A percentile compares a stretch with the other conserved stretches of the same genome.
Evolutionary conservation across 2,888 invertebrate species (phyloP).

Genomic region (Leucoptera coffeella): DNA sequence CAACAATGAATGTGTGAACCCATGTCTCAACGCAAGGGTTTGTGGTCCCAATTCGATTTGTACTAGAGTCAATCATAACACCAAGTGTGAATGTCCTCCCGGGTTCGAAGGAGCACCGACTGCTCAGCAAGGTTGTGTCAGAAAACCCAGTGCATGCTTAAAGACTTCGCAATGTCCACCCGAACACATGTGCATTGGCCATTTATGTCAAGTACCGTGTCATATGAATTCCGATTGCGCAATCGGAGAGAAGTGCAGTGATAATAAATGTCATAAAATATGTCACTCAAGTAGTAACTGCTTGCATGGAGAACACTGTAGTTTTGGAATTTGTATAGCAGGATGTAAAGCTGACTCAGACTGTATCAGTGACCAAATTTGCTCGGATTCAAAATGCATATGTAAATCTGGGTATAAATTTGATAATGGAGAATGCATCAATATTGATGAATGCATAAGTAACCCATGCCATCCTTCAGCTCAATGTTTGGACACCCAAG

Average conservation of each 20-base stretch:
- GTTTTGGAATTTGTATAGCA: conserved; percentile 71
- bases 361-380: conserved; percentile 73
- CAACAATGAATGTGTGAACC: conserved; percentile 78
- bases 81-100: conserved; percentile 73
- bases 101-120: conserved; percentile 85
- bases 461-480: conserved; percentile 76
- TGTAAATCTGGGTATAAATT: conserved; percentile 72
- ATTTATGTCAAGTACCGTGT: conserved; percentile 75
- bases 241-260: conserved; percentile 75
- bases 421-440: conserved; percentile 68
- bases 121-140: conserved; percentile 82
- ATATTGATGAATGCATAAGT: conserved; percentile 77
- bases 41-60: conserved; percentile 85
- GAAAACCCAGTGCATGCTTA: conserved; percentile 67
- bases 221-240: conserved; percentile 69
- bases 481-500: conserved; percentile 70
- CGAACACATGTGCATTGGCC: conserved; percentile 71
- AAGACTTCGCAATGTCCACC: conserved; percentile 67
- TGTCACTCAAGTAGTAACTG: conserved; percentile 89
- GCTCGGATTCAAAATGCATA: conserved; percentile 66
- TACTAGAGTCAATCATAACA: conserved; percentile 65
- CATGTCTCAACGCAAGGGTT: conserved; percentile 67
- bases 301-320: conserved; percentile 82
- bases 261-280: conserved; percentile 74
- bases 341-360: conserved; percentile 80